Evolutionary conservation across 2,113 vertebrate genomes (phyloP).

Genomic region (Chaetops frenatus): DNA sequence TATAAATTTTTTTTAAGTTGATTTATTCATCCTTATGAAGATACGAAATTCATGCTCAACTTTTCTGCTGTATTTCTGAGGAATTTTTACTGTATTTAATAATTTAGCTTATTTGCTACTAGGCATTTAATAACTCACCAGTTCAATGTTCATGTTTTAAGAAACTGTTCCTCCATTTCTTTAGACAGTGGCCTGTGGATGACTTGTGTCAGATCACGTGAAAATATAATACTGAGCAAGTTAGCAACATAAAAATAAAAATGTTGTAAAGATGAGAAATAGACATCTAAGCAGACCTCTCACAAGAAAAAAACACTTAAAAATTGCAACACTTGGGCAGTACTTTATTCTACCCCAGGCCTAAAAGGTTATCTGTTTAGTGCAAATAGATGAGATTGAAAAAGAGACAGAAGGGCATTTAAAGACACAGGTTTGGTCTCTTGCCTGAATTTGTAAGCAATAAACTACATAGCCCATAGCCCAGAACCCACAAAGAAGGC

Average conservation of each 20-base stretch:
- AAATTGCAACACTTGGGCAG: accelerated
- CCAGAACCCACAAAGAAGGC: background rate
- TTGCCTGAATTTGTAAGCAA: background rate
- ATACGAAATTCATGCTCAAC: background rate
- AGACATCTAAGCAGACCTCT: background rate
- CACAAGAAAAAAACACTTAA: background rate
- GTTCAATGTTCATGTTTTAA: background rate
- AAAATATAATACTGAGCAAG: background rate
- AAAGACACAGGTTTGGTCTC: background rate
- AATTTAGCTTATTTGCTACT: background rate
- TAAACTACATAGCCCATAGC: background rate
- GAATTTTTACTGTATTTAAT: background rate
- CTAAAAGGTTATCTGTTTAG: background rate
- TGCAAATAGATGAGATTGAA: background rate
- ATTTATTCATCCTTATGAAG: background rate
- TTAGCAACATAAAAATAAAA: background rate
- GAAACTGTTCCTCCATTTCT: background rate
- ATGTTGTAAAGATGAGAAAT: background rate
- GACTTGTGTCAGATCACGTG: background rate
- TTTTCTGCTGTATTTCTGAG: background rate
- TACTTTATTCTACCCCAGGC: background rate
- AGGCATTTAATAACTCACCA: background rate
- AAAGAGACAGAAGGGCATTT: background rate
- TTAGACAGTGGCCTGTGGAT: background rate
- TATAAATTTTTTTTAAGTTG: background rate